phyloP scores from a whole-genome alignment of 2,797 vertebrate species.

The Malurus leucopterus region DNA sequence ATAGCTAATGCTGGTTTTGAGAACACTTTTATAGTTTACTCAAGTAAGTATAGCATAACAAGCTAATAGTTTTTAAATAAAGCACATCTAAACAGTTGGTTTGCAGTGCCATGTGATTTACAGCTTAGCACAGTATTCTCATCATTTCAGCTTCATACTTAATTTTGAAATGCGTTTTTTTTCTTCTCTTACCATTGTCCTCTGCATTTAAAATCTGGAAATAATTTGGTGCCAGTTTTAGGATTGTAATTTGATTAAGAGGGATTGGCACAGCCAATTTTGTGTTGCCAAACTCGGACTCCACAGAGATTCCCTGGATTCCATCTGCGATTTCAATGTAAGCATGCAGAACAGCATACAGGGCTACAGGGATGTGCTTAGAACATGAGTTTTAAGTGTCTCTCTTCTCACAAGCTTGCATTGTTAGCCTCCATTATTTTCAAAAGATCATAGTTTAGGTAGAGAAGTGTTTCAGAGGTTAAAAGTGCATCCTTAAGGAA shows the following conservation, averaged over 20 bases:
- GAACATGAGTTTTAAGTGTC: background rate
- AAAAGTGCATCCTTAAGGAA: background rate
- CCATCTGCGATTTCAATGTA: background rate
- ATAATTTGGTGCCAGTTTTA: background rate
- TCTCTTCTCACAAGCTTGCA: background rate
- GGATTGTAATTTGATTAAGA: background rate
- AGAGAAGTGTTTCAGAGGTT: background rate
- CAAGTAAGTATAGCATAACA: slow-evolving; percentile 21
- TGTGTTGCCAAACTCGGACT: background rate
- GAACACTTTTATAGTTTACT: slow-evolving; percentile 39
- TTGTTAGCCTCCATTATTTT: background rate
- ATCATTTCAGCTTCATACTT: background rate
- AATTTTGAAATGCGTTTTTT: background rate
- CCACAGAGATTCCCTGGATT: background rate
- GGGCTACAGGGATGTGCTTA: background rate
- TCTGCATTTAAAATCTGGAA: background rate
- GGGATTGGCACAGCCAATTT: background rate
- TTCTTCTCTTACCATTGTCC: background rate
- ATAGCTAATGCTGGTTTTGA: slow-evolving; percentile 34
- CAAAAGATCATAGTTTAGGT: background rate
- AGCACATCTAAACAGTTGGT: background rate
- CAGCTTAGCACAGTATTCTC: background rate
- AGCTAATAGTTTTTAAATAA: slow-evolving; percentile 28
- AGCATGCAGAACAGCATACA: background rate
- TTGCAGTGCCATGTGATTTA: background rate